Conservation (phyloP, 2,113 vertebrate genomes). For the Peucedramus taeniatus region DNA sequence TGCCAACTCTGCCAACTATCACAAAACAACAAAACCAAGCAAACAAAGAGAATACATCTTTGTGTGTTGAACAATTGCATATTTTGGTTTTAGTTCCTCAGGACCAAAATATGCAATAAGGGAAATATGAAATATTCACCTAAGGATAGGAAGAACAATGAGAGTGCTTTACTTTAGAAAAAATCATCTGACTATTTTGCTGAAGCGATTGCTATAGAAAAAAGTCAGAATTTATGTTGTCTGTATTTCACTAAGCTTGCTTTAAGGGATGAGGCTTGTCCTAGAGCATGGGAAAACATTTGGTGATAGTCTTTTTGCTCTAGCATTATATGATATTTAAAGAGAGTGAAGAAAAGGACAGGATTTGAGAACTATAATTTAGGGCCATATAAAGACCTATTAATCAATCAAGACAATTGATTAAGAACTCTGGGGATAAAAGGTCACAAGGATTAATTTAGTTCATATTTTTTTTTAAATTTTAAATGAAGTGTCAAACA, state of each 20-base stretch:
- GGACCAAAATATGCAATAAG: not conserved
- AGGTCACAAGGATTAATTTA: not conserved
- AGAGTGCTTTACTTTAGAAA: not conserved
- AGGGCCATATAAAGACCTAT: not conserved
- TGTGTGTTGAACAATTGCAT: no score
- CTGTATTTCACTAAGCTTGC: not conserved
- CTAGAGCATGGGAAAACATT: not conserved
- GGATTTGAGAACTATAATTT: not conserved
- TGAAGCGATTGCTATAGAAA: not conserved
- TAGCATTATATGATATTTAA: not conserved
- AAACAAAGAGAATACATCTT: fast-evolving
- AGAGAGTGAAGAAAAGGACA: not conserved
- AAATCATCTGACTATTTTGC: not conserved
- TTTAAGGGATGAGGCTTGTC: not conserved
- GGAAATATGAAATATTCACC: not conserved
- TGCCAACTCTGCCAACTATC: not conserved
- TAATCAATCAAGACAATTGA: not conserved
- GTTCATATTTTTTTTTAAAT: not conserved
- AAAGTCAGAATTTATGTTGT: not conserved
- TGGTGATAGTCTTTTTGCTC: not conserved
- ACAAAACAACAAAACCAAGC: not conserved
- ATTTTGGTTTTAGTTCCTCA: not conserved
- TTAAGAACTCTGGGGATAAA: not conserved
- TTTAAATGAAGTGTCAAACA: not conserved
- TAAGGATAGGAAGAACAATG: not conserved